phyloP scores from a whole-genome alignment of 2,797 vertebrate genomes.

The Scyliorhinus canicula region DNA sequence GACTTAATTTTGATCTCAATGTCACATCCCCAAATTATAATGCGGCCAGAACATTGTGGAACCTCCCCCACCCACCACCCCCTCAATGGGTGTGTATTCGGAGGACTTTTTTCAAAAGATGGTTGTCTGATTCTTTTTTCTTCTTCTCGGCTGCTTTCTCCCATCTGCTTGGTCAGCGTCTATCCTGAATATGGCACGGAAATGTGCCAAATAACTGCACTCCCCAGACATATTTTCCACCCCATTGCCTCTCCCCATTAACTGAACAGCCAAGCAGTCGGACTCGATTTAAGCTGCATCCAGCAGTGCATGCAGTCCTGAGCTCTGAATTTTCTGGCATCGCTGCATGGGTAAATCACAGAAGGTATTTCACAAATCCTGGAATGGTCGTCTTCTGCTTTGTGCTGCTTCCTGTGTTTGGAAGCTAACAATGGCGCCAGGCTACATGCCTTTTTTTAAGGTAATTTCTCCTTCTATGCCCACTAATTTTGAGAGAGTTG shows the following conservation, averaged over 20 bases:
- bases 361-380: background rate
- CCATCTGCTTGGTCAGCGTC: background rate
- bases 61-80: background rate
- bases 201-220: conserved; percentile 1
- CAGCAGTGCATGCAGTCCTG: background rate
- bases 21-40: background rate
- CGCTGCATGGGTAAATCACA: background rate
- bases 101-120: background rate
- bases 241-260: background rate
- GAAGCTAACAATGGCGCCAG: background rate
- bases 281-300: conserved; percentile 12
- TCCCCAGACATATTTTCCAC: background rate
- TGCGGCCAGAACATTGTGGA: background rate
- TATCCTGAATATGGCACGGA: background rate
- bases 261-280: background rate
- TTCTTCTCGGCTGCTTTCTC: background rate
- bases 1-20: background rate
- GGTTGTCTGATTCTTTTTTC: background rate
- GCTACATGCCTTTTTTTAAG: background rate
- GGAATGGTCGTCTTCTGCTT: background rate
- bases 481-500: background rate
- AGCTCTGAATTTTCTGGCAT: background rate
- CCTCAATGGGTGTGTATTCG: background rate
- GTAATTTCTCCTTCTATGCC: background rate
- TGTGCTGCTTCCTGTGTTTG: background rate